A percentile compares a stretch with the other conserved stretches of the same genome.
These are phyloP conservation scores for Luscinia megarhynchos DNA, from an alignment of 2,797 vertebrate genomes.

Conservation along the genomic window DNA sequence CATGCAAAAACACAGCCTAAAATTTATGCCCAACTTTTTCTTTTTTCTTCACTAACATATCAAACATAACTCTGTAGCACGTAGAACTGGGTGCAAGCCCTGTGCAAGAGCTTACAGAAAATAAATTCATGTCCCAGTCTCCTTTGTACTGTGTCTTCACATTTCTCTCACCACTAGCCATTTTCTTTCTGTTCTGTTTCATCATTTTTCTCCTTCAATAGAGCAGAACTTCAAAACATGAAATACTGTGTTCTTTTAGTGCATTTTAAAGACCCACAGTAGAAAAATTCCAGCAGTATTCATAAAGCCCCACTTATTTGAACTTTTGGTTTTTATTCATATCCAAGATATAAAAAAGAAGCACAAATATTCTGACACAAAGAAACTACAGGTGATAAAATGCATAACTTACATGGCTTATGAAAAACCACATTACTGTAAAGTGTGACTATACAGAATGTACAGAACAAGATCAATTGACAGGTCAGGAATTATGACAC, in stretches of 20 bases:
- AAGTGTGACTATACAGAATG: background rate
- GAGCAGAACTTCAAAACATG: background rate
- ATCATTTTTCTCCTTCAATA: background rate
- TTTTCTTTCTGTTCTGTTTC: background rate
- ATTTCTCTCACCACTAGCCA: background rate
- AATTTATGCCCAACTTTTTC: background rate
- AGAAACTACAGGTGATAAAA: conserved; percentile 1
- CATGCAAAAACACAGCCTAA: background rate
- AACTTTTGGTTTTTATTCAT: background rate
- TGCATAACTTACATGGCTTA: background rate
- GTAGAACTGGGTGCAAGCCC: background rate
- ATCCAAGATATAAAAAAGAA: background rate
- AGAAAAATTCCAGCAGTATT: background rate
- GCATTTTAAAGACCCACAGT: background rate
- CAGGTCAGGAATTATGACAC: background rate
- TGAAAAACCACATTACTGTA: background rate
- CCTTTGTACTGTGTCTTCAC: background rate
- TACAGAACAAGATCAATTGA: background rate
- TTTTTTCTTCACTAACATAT: background rate
- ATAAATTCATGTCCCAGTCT: background rate
- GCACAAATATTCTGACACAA: background rate
- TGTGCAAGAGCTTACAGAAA: background rate
- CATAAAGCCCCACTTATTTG: background rate
- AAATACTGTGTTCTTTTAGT: background rate
- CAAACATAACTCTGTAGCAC: background rate